Evolutionary conservation across 2,113 vertebrate species (phyloP).

Genomic region (Mionectes macconnelli): DNA sequence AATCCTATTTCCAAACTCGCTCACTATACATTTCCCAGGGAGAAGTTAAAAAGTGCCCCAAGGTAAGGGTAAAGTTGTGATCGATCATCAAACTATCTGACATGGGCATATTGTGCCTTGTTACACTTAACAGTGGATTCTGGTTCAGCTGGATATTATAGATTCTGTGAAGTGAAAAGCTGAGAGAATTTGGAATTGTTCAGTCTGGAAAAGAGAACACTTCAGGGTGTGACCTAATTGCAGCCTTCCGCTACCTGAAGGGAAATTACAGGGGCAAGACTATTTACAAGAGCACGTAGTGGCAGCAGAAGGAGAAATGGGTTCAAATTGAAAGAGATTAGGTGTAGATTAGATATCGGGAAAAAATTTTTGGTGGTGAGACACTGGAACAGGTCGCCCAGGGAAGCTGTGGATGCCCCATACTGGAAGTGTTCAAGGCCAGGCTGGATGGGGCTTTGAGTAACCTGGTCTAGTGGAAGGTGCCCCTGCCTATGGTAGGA

Average conservation of each 20-base stretch:
- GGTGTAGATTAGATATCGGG: background rate
- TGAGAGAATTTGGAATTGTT: background rate
- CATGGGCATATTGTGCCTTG: background rate
- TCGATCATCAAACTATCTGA: fast-evolving
- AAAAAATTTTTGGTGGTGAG: background rate
- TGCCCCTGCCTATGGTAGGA: background rate
- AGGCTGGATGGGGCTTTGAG: background rate
- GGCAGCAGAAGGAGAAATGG: background rate
- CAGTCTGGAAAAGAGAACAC: background rate
- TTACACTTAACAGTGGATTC: background rate
- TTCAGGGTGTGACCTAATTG: background rate
- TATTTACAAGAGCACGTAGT: background rate
- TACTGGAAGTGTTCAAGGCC: background rate
- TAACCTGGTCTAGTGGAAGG: background rate
- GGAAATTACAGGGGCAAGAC: background rate
- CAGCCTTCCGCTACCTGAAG: background rate
- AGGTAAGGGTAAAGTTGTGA: background rate
- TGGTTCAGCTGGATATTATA: background rate
- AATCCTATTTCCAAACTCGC: background rate
- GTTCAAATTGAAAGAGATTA: background rate
- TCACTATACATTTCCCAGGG: background rate
- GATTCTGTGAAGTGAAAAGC: background rate
- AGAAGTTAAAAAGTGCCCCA: background rate
- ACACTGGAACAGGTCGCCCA: background rate
- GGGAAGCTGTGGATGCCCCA: background rate